Conservation (phyloP, 2,113 vertebrate genomes). For the Hippocampus mohnikei region DNA sequence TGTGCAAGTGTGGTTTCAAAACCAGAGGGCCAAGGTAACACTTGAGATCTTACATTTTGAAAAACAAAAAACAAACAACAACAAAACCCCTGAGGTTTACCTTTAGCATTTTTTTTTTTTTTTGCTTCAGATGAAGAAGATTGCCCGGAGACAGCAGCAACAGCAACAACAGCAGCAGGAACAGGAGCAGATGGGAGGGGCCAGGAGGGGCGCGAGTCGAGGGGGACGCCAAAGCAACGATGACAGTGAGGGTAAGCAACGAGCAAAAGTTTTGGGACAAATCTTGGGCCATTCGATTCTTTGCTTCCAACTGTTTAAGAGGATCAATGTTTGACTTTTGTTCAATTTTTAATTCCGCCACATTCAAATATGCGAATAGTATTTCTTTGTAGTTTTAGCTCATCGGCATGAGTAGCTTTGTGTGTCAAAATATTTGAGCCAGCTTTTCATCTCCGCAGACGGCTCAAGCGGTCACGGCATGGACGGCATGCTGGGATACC, state of each 20-base stretch:
- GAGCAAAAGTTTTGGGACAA: not conserved
- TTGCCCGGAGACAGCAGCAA: constrained; percentile 85
- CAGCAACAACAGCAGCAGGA: constrained; percentile 86
- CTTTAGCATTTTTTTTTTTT: constrained; percentile 5
- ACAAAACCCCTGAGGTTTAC: not conserved
- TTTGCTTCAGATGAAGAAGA: constrained; percentile 84
- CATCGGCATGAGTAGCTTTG: no score
- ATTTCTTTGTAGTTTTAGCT: no score
- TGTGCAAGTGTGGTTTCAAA: constrained; percentile 91
- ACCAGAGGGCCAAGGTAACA: constrained; percentile 87
- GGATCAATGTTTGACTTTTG: not conserved
- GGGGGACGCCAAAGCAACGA: constrained; percentile 82
- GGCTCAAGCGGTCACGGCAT: constrained; percentile 80
- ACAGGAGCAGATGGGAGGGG: constrained; percentile 76
- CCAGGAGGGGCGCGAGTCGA: constrained; percentile 74
- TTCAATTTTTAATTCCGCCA: no score
- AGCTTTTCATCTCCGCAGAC: constrained; percentile 60
- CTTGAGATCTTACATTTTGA: not conserved
- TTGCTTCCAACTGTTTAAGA: no score
- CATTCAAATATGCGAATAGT: no score
- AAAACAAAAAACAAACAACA: constrained; percentile 1
- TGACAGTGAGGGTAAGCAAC: constrained; percentile 81
- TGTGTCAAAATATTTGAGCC: no score
- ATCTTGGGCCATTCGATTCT: no score
- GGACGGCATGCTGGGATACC: constrained; percentile 81